Evolutionary conservation across 2,113 vertebrate genomes (phyloP).

Genomic region (Cichladusa arquata): DNA sequence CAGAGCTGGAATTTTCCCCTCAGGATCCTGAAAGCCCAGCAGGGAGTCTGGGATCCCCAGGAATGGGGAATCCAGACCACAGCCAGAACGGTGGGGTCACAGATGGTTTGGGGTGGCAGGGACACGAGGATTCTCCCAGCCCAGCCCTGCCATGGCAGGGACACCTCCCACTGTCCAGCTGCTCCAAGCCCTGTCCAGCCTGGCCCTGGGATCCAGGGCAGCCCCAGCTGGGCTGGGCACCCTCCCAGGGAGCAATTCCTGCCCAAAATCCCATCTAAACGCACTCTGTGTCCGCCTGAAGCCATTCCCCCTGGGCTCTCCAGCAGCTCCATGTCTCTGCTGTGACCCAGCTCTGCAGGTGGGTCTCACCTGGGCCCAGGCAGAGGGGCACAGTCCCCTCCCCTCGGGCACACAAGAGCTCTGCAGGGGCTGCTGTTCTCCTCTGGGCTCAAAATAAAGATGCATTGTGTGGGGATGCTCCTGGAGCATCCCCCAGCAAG

Average conservation of each 20-base stretch:
- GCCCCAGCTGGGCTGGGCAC: too few relatives aligned
- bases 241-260: not conserved
- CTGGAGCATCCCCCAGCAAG: not conserved
- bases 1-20: not conserved
- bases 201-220: not conserved
- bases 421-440: not conserved
- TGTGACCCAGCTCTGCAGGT: too few relatives aligned
- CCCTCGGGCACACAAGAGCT: fast-evolving
- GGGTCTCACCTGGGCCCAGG: not conserved
- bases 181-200: not conserved
- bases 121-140: not conserved
- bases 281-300: not conserved
- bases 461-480: fast-evolving
- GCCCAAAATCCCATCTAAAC: fast-evolving
- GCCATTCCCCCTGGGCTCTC: not conserved
- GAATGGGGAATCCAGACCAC: too few relatives aligned
- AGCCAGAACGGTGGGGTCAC: fast-evolving
- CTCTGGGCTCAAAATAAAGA: not conserved
- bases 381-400: too few relatives aligned
- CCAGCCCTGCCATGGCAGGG: not conserved
- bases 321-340: not conserved
- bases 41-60: not conserved
- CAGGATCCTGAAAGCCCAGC: not conserved
- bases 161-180: fast-evolving
- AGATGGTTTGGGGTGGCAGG: fast-evolving